Conservation (phyloP, 1,140 invertebrate genomes). For the Neodiprion fabricii region DNA sequence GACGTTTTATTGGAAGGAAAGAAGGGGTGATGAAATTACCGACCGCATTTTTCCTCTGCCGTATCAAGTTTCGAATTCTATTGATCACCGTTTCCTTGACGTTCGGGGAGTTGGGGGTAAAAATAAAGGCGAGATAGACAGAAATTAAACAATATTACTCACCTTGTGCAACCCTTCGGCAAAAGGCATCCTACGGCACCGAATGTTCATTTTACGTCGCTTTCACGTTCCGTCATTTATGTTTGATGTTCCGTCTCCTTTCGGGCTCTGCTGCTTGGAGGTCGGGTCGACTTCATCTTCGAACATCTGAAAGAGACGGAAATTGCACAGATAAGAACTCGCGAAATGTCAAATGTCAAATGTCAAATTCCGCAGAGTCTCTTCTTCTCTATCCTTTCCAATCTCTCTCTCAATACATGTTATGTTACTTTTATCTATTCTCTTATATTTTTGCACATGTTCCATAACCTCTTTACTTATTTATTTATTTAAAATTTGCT, state of each 20-base stretch:
- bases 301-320: not conserved
- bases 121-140: not conserved
- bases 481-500: too few relatives aligned
- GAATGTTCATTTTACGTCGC: not conserved
- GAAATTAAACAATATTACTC: not conserved
- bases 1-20: too few relatives aligned
- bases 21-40: too few relatives aligned
- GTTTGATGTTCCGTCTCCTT: not conserved
- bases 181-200: not conserved
- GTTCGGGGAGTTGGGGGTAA: not conserved
- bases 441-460: too few relatives aligned
- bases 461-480: too few relatives aligned
- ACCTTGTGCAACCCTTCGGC: slow-evolving; percentile 1
- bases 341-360: too few relatives aligned
- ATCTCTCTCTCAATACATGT: too few relatives aligned
- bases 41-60: not conserved
- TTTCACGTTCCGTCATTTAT: not conserved
- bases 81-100: not conserved
- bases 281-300: not conserved
- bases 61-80: not conserved
- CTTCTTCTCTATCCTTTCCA: too few relatives aligned
- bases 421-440: too few relatives aligned
- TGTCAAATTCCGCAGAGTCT: too few relatives aligned
- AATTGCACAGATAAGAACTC: too few relatives aligned
- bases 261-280: not conserved